Base-by-base conservation (phyloP, 37 sponge, comb jelly and placozoan species). In the Halichondria panicea region DNA sequence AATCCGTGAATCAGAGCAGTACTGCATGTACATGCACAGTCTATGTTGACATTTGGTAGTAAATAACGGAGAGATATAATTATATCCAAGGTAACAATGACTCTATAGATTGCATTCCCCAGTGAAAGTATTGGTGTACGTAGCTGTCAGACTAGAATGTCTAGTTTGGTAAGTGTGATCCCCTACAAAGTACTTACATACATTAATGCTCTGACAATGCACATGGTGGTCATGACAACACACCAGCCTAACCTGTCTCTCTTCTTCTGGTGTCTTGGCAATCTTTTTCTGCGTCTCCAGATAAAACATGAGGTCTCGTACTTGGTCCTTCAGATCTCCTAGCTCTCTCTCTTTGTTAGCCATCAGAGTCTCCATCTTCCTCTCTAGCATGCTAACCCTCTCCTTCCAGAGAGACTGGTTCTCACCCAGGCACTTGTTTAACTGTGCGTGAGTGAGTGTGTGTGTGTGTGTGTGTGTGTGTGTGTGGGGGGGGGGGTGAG, bases 271-370 rank as follows among this genome's bases (percentile, higher is more conserved):
- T 42, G 72, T 70, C 34, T 82, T 76, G 0, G 66, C 87, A 25
- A 96, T 60, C 71, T 89, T 96, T 69, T 93, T 85, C 75, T 93
- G 93, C 12, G 91, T 76, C 62, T 96, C 96, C 1, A 97, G 71
- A 38, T 91, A 92, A 78, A 97, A 94, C 98, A 97, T 97, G 24
- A 97, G 72, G 79, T 97, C 98, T 50, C 90, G 75, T 18, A 97
- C 84, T 58, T 97, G 98, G 15, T 95, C 98, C 68, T 77, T 58
- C 34, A 97, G 75, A 8, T 95, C 95, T n/a, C 86, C 45, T 40
- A 95, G 78, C 57, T 94, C 92, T 71, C 63, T 27, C 22, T 92
- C 88, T 33, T 87, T 92, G 60, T 83, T 56, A 15, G 59, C 67
- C 8, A 76, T 43, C 8, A 46, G 61, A 8, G 22, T 32, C 44